Evolutionary conservation across 2,888 invertebrate species (phyloP).

Genomic region (Dynastes hyllus): DNA sequence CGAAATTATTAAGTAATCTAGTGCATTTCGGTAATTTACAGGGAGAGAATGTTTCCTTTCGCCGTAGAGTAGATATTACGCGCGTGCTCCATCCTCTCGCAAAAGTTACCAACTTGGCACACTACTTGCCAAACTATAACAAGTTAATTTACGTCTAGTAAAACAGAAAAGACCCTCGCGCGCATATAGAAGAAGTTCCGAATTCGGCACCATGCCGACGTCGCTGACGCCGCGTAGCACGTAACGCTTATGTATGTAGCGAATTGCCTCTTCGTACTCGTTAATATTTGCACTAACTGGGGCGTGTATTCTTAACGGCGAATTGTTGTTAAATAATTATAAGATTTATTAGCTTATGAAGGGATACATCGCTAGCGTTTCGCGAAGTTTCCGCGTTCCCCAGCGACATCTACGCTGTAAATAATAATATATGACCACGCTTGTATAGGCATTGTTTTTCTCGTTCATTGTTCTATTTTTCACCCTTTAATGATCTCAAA

Average conservation of each 20-base stretch:
- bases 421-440: neutral
- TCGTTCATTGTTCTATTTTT: constrained; percentile 5
- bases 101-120: constrained; percentile 48
- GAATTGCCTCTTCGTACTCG: neutral
- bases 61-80: neutral
- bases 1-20: constrained; percentile 51
- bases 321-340: constrained; percentile 36
- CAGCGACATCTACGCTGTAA: no score
- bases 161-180: constrained; percentile 39
- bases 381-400: neutral
- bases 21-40: constrained; percentile 51
- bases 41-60: constrained; percentile 42
- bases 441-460: neutral
- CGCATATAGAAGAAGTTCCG: constrained; percentile 13
- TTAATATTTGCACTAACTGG: constrained; percentile 11
- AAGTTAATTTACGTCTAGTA: constrained; percentile 50
- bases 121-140: constrained; percentile 48
- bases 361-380: neutral
- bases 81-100: constrained; percentile 21
- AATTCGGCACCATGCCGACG: constrained; percentile 4
- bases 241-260: neutral
- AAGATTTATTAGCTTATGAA: constrained; percentile 16
- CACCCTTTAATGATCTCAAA: neutral
- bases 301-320: constrained; percentile 1
- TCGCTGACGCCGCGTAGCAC: neutral